phyloP scores from a whole-genome alignment of 2,797 vertebrate species.

The Clamator glandarius region DNA sequence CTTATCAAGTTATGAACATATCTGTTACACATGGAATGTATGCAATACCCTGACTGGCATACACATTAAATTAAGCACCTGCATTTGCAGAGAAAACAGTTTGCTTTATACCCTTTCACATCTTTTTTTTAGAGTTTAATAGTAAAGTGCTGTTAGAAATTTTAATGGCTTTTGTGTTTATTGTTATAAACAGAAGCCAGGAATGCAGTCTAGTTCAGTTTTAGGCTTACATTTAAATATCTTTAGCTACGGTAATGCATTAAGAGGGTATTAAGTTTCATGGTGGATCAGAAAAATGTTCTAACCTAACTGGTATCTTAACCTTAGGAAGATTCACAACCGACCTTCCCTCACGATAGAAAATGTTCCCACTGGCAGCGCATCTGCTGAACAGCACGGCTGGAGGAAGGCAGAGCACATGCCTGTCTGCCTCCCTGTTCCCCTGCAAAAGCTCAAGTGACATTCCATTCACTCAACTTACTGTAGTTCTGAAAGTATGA shows the following conservation, averaged over 20 bases:
- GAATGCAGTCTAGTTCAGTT: background rate
- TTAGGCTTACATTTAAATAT: background rate
- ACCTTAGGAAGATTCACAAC: background rate
- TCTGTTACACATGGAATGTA: background rate
- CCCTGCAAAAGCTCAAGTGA: background rate
- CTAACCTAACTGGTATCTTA: background rate
- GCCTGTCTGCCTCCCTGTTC: background rate
- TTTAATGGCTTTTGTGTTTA: background rate
- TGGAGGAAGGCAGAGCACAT: background rate
- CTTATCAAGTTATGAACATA: background rate
- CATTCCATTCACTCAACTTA: conserved; percentile 75
- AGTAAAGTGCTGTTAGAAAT: background rate
- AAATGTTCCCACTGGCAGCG: background rate
- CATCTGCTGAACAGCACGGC: background rate
- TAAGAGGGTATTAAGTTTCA: background rate
- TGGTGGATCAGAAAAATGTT: background rate
- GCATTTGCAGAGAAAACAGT: background rate
- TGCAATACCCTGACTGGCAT: background rate
- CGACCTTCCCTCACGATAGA: background rate
- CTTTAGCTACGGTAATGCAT: background rate
- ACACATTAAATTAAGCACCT: background rate
- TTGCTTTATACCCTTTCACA: background rate
- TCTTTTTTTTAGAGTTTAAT: background rate
- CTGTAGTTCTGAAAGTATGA: conserved; percentile 94
- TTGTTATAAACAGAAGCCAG: background rate